Evolutionary conservation across 2,113 vertebrate species (phyloP).

Genomic region (Rhipidura dahli): DNA sequence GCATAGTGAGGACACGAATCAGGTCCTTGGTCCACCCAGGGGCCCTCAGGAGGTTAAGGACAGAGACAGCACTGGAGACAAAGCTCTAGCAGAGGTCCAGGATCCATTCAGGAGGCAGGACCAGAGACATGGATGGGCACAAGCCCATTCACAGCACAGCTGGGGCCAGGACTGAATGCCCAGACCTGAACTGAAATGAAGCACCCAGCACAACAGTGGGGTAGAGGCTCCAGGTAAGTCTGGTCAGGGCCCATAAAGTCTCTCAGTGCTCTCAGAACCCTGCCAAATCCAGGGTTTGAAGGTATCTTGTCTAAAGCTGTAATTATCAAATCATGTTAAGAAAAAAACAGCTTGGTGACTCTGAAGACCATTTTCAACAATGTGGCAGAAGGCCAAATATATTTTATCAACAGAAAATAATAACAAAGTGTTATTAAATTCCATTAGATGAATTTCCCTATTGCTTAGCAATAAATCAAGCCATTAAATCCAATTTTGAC

Average conservation of each 20-base stretch:
- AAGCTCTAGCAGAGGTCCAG: neutral
- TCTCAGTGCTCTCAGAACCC: neutral
- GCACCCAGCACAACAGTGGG: fast-evolving
- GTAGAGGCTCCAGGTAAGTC: neutral
- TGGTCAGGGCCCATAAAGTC: neutral
- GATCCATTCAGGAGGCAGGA: neutral
- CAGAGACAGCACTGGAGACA: neutral
- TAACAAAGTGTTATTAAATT: neutral
- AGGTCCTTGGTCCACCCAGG: neutral
- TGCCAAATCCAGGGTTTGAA: neutral
- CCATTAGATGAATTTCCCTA: neutral
- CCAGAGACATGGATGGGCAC: neutral
- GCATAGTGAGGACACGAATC: neutral
- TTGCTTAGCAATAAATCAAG: neutral
- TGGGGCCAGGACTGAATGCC: neutral
- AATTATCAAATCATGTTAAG: neutral
- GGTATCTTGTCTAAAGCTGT: neutral
- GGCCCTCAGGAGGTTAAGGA: neutral
- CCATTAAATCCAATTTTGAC: neutral
- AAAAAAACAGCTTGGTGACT: neutral
- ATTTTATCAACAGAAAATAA: neutral
- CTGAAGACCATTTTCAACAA: neutral
- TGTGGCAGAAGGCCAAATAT: neutral
- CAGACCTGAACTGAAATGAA: neutral
- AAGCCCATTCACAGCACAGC: neutral